A percentile compares a stretch with the other conserved stretches of the same genome.
phyloP scores from a whole-genome alignment of 2,888 invertebrate genomes.

The Gonocerus acuteangulatus region DNA sequence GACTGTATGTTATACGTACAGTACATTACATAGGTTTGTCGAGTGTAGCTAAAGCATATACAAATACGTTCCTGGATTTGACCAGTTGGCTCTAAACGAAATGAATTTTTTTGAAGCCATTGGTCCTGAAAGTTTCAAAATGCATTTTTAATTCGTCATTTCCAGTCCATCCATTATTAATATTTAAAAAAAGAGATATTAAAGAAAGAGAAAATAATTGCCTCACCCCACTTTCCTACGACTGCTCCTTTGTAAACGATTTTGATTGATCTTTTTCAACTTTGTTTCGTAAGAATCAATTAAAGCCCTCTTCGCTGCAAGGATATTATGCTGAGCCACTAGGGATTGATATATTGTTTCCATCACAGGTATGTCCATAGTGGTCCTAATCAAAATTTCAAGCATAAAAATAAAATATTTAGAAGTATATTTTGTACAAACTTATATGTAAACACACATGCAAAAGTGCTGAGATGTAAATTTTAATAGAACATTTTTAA shows the following conservation, averaged over 20 bases:
- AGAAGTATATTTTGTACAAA: background rate
- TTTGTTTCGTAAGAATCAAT: slow-evolving; percentile 28
- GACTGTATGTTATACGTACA: too few species aligned
- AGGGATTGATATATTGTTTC: slow-evolving; percentile 74
- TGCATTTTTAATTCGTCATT: too few species aligned
- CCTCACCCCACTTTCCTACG: slow-evolving; percentile 6
- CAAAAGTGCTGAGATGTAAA: background rate
- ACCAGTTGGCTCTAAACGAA: too few species aligned
- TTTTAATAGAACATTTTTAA: background rate
- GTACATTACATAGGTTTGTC: too few species aligned
- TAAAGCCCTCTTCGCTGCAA: slow-evolving; percentile 49
- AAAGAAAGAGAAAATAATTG: background rate
- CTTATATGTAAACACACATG: background rate
- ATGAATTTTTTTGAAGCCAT: too few species aligned
- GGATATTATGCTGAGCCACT: slow-evolving; percentile 62
- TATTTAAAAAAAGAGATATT: too few species aligned
- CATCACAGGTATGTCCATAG: slow-evolving; percentile 59
- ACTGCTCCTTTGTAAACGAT: background rate
- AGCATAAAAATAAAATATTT: background rate
- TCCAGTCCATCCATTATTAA: too few species aligned
- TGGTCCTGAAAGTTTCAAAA: too few species aligned
- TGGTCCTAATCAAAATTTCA: slow-evolving; percentile 38
- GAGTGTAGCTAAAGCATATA: too few species aligned
- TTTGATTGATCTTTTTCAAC: slow-evolving; percentile 12
- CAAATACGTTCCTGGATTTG: too few species aligned